Conservation (phyloP, 30 jellyfish, hydroid and myxozoan species). For the Pelagia noctiluca region DNA sequence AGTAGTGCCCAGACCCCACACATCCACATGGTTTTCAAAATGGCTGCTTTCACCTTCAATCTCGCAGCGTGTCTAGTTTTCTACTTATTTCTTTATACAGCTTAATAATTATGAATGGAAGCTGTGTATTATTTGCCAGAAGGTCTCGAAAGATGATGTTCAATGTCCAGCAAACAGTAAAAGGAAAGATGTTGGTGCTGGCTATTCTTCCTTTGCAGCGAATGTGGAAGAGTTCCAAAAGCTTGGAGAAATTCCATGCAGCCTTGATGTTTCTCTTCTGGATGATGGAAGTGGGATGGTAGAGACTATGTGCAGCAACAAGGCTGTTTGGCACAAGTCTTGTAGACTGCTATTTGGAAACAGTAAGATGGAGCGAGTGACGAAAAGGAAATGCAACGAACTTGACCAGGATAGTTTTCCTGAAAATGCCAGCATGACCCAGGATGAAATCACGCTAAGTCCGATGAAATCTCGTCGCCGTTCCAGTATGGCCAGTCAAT, state of each 20-base stretch:
- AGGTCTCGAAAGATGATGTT: slow-evolving; percentile 1
- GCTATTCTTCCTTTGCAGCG: slow-evolving; percentile 8
- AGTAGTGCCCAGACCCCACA: slow-evolving; percentile 7
- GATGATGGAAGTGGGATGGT: slow-evolving; percentile 8
- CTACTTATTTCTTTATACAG: slow-evolving; percentile 1
- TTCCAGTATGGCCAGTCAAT: slow-evolving; percentile 6
- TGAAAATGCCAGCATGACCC: slow-evolving; percentile 5
- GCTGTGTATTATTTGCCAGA: slow-evolving; percentile 5
- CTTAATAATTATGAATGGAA: background rate
- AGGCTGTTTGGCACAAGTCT: slow-evolving; percentile 8
- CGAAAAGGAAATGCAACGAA: slow-evolving; percentile 1
- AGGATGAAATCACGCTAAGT: slow-evolving; percentile 1
- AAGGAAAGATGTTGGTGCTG: slow-evolving; percentile 6
- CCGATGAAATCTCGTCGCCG: slow-evolving; percentile 7
- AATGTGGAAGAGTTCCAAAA: slow-evolving; percentile 3
- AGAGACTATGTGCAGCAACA: slow-evolving; percentile 6
- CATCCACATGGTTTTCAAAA: slow-evolving; percentile 3
- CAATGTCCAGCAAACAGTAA: slow-evolving; percentile 5
- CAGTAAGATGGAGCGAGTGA: slow-evolving; percentile 5
- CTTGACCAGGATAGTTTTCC: slow-evolving; percentile 6
- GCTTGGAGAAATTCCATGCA: slow-evolving; percentile 6
- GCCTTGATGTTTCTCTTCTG: slow-evolving; percentile 6
- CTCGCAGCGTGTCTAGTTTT: slow-evolving; percentile 8
- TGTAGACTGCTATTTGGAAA: slow-evolving; percentile 3
- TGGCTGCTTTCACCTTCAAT: slow-evolving; percentile 6